These are phyloP conservation scores for Tetrao urogallus DNA, from an alignment of 2,113 vertebrate species.

Conservation along the genomic window DNA sequence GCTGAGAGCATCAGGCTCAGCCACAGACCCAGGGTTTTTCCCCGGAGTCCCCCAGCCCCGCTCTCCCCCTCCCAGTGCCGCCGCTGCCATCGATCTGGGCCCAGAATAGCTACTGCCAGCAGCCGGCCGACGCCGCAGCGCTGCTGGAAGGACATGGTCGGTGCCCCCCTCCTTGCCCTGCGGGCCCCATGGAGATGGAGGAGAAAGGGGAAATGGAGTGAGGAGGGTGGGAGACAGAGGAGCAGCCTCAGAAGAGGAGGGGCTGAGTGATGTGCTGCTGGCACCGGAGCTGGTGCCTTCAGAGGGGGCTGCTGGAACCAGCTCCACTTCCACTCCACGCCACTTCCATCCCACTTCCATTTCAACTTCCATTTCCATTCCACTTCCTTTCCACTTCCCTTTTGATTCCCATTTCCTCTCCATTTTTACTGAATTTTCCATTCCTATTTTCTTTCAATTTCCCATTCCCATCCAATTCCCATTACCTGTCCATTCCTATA, in stretches of 20 bases:
- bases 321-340: neutral
- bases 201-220: neutral
- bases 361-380: neutral
- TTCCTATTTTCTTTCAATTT: neutral
- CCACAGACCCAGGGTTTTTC: neutral
- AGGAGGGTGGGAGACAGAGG: neutral
- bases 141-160: neutral
- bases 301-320: neutral
- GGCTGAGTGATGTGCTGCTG: neutral
- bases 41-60: neutral
- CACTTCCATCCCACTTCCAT: neutral
- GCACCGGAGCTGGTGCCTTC: neutral
- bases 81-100: neutral
- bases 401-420: neutral
- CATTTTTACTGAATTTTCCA: too few relatives aligned
- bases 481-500: too few relatives aligned
- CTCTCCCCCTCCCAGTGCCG: neutral
- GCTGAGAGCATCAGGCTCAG: neutral
- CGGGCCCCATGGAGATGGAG: fast-evolving
- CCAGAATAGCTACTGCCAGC: slow-evolving; percentile 54
- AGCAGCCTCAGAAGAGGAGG: neutral
- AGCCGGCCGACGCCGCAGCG: neutral
- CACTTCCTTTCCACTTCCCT: neutral
- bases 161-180: neutral
- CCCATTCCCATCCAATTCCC: neutral